Evolutionary conservation across 2,113 vertebrate genomes (phyloP), one percentile per base, ranked within the genome.

Genomic region (Syngnathus typhle): DNA sequence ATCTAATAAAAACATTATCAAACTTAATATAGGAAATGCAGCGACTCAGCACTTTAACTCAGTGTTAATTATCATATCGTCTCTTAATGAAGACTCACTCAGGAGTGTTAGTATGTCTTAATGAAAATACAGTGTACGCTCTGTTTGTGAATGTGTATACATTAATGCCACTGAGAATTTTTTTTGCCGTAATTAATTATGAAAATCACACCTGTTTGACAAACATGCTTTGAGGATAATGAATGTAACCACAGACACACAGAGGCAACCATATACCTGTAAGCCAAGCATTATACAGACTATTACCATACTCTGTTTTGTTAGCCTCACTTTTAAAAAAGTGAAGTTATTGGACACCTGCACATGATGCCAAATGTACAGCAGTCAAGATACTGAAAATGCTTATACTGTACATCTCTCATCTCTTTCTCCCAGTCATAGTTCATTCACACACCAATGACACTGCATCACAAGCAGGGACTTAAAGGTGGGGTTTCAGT

Each of bases 1-100:
- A 85, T 84, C 85, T 83, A 85, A 83, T 85, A 84, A 84, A 85
- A 79, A 80, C 72, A 84, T 76, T 65, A 82, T 78, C 73, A 80
- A 80, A 84, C 68, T 78, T 86, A 86, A 85, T 86, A 84, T 72
- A 70, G 64, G 9, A 72, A 81, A 80, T 19, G 58, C 46, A 46
- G 9, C 19, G 44, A 79, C 67, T 87, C 87, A 85, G 84, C 84
- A 73, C 65, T 85, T 88, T 78, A 73, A 74, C 72, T 68, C 41
- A 38, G 43, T 43, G 65, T 84, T 87, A 88, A 87, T 87, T 87
- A 82, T 70, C 67, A 38, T 68, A 68, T 68, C 49, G 60, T 70
- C 70, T 77, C 60, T 65, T 84, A 80, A 88, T 85, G 77, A 83
- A 87, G 82, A 77, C 61, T 52, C 68, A 59, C 47, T 44, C 55